Base-by-base conservation (phyloP, 2,113 vertebrate genomes). In the Halcyon senegalensis region DNA sequence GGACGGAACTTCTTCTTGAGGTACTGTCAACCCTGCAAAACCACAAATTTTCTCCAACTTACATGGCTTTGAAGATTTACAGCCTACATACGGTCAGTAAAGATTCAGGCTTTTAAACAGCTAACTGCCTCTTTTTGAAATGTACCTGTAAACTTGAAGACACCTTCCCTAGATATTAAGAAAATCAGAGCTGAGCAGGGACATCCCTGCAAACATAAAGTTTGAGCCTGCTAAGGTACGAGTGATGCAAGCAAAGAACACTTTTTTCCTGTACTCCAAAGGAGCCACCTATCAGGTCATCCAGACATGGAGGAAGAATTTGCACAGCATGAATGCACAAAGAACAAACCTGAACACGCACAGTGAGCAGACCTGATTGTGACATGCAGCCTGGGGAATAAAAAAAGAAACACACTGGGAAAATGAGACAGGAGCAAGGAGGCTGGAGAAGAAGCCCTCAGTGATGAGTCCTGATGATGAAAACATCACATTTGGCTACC, bases 121-220 rank as follows among this genome's bases (percentile, higher is more conserved):
- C 33, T 43, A 74, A 48, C 24, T 39, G 16, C 14, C 30, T 56
- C 13, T 23, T 72, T 79, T 37, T 59, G 20, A 67, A 68, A 44
- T 14, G 23, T 13, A 58, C 7, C 7, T 66, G 16, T 25, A 30
- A 4, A 23, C 3, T 25, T 35, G 9, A 56, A 69, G 0, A 0
- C 35, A 1, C 27, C 43, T 55, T 37, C 43, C 7, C n/a, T 28
- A 9, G 13, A 64, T 33, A 56, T 15, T 89, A 25, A 77, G 4
- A 33, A 94, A 56, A 25, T 59, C 51, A 0, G 7, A 68, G 31
- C 41, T 76, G 10, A 74, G 41, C 58, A 83, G 48, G 28, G 14
- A 62, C 13, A 56, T 43, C 11, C 14, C 25, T 69, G 33, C 15
- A 63, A 80, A 79, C 2, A 3, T 16, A 69, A 20, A 62, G 10